phyloP scores from a whole-genome alignment of 2,888 invertebrate species.

The Malthinus seriepunctatus region DNA sequence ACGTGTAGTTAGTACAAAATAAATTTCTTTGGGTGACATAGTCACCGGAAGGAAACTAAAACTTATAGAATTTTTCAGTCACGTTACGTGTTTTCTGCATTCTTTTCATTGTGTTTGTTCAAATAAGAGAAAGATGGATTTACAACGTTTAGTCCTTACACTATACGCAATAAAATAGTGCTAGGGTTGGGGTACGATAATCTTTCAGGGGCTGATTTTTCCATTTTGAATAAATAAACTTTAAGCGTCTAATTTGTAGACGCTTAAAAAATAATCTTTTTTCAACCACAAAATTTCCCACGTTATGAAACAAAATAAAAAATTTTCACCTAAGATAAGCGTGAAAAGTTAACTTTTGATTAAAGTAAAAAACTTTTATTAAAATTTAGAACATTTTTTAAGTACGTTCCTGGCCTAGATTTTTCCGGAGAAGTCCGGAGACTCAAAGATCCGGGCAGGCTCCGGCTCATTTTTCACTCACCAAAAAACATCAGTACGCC shows the following conservation, averaged over 20 bases:
- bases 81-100: slow-evolving; percentile 14
- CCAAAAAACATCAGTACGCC: slow-evolving; percentile 49
- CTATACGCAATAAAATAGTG: slow-evolving; percentile 23
- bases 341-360: background rate
- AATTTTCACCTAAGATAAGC: background rate
- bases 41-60: slow-evolving; percentile 29
- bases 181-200: slow-evolving; percentile 17
- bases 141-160: slow-evolving; percentile 20
- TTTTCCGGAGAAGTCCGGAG: slow-evolving; percentile 38
- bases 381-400: slow-evolving; percentile 35
- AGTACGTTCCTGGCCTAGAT: slow-evolving; percentile 42
- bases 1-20: slow-evolving; percentile 28
- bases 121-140: slow-evolving; percentile 18
- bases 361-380: background rate
- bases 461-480: slow-evolving; percentile 49
- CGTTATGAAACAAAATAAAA: background rate
- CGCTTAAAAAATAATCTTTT: background rate
- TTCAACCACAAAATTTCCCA: background rate
- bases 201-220: slow-evolving; percentile 22
- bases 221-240: background rate
- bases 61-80: slow-evolving; percentile 21
- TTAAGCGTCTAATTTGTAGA: background rate
- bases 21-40: slow-evolving; percentile 29
- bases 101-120: no score
- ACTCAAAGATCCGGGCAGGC: slow-evolving; percentile 38